phyloP scores from a whole-genome alignment of 2,113 vertebrate genomes.

The Chaenocephalus aceratus region DNA sequence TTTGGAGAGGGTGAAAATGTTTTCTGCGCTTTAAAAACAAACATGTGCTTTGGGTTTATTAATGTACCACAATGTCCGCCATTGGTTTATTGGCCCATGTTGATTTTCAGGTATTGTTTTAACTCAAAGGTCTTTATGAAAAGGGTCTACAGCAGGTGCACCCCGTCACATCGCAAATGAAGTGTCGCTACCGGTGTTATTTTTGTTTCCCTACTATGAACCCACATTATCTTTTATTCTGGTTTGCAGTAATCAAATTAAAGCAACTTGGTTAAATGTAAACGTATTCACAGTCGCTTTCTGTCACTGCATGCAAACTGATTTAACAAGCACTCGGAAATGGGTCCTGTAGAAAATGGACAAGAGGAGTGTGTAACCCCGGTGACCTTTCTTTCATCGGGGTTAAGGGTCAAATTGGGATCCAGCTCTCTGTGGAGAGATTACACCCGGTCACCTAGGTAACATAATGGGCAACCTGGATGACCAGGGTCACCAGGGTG shows the following conservation, averaged over 20 bases:
- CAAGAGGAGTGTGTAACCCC: constrained; percentile 51
- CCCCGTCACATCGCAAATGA: neutral
- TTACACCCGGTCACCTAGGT: constrained; percentile 69
- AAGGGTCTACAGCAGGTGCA: neutral
- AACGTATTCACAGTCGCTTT: neutral
- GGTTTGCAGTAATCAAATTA: constrained; percentile 18
- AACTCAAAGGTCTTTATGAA: neutral
- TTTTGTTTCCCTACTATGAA: neutral
- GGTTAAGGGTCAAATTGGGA: constrained; percentile 69
- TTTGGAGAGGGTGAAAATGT: constrained; percentile 9
- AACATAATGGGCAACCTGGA: constrained; percentile 45
- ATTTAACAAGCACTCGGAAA: constrained; percentile 37
- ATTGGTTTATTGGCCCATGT: neutral
- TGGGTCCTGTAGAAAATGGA: constrained; percentile 33
- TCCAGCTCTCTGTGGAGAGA: constrained; percentile 63
- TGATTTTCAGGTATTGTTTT: neutral
- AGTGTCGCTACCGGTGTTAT: neutral
- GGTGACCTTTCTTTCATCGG: constrained; percentile 54
- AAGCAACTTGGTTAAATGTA: constrained; percentile 8
- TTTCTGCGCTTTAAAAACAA: constrained; percentile 19
- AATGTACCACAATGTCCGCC: constrained; percentile 1
- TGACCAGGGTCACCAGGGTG: constrained; percentile 36
- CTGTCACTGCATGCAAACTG: constrained; percentile 30
- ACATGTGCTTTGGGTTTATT: neutral
- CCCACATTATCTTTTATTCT: neutral